Percentiles rank a stretch among this genome's conserved stretches.
These are phyloP conservation scores for Lethenteron reissneri DNA, from an alignment of 2,113 vertebrate species.

Conservation along the genomic window DNA sequence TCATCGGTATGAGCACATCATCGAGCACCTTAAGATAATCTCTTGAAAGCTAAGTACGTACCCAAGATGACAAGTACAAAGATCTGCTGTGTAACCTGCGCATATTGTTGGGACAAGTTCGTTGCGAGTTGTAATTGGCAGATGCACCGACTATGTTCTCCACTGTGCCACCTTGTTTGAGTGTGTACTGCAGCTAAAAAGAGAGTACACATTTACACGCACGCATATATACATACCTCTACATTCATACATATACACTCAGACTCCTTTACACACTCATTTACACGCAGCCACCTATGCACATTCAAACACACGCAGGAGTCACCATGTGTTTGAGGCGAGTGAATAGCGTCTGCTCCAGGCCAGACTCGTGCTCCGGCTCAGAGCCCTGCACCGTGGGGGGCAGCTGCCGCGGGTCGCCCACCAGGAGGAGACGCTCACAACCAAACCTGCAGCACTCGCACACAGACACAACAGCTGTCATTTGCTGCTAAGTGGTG, in stretches of 20 bases:
- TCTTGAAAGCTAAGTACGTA: neutral
- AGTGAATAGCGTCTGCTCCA: slow-evolving; percentile 44
- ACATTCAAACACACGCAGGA: slow-evolving; percentile 2
- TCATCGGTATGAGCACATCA: neutral
- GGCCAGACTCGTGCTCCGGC: slow-evolving; percentile 21
- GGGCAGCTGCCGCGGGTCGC: slow-evolving; percentile 36
- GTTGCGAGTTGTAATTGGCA: neutral
- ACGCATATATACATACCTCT: slow-evolving; percentile 2
- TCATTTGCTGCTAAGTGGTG: too few species aligned
- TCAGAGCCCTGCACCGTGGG: slow-evolving; percentile 43
- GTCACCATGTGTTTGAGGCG: slow-evolving; percentile 35
- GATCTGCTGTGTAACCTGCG: too few species aligned
- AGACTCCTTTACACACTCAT: neutral
- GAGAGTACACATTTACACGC: neutral
- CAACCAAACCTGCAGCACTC: slow-evolving; percentile 28
- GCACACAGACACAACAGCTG: too few species aligned
- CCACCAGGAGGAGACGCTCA: slow-evolving; percentile 39
- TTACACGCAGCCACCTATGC: neutral
- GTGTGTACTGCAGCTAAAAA: neutral
- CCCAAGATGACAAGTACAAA: neutral
- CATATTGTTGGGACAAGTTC: too few species aligned
- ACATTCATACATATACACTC: slow-evolving; percentile 5
- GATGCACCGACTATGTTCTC: neutral
- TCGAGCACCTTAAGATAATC: neutral
- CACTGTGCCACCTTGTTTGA: neutral